phyloP scores from a whole-genome alignment of 2,797 vertebrate genomes.

The Hydrolagus colliei region DNA sequence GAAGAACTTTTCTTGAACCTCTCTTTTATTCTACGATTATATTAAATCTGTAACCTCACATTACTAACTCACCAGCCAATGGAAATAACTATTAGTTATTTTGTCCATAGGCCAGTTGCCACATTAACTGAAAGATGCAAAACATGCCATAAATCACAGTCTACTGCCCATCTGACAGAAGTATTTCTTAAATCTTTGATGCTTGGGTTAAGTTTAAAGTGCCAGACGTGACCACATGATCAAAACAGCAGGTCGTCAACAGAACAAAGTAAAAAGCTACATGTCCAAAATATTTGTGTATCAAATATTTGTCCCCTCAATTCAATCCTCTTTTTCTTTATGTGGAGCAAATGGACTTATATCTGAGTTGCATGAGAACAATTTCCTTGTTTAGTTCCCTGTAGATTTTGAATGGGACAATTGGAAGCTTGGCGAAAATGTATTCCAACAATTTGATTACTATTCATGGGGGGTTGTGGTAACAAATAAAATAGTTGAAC shows the following conservation, averaged over 20 bases:
- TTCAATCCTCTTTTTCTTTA: neutral
- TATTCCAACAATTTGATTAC: neutral
- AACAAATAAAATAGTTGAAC: neutral
- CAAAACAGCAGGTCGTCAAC: too few species aligned
- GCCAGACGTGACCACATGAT: too few species aligned
- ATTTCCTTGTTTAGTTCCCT: neutral
- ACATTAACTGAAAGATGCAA: too few species aligned
- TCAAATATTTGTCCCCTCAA: neutral
- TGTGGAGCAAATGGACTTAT: neutral
- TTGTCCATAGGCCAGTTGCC: too few species aligned
- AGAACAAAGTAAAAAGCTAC: too few species aligned
- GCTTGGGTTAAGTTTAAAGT: too few species aligned
- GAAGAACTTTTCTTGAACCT: neutral
- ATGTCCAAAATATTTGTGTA: neutral
- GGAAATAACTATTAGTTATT: neutral
- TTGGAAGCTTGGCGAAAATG: neutral
- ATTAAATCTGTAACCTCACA: neutral
- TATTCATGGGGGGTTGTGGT: neutral
- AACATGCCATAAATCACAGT: too few species aligned
- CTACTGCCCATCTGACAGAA: too few species aligned
- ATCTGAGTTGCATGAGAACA: neutral
- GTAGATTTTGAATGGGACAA: neutral
- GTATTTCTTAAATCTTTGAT: too few species aligned
- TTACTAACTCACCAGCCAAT: neutral
- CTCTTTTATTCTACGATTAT: neutral